A percentile compares a stretch with the other conserved stretches of the same genome.
Conservation (phyloP, 2,888 invertebrate genomes). For the Idaea dimidiata region DNA sequence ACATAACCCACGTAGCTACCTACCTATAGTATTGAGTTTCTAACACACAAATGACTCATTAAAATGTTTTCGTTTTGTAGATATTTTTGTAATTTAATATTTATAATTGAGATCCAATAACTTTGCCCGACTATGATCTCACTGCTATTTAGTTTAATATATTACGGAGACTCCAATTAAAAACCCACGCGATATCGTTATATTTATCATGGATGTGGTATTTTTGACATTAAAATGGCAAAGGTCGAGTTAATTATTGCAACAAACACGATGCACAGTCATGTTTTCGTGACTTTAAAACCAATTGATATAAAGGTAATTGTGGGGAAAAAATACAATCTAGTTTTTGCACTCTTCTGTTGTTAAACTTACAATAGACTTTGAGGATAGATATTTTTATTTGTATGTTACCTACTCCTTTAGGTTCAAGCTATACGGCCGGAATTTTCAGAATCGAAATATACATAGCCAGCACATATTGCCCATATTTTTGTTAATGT, state of each 20-base stretch:
- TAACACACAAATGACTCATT: not conserved
- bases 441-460: too few relatives aligned
- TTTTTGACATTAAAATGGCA: conserved; percentile 1
- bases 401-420: too few relatives aligned
- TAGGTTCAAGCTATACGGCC: too few relatives aligned
- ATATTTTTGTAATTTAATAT: not conserved
- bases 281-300: not conserved
- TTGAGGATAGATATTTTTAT: too few relatives aligned
- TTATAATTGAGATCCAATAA: not conserved
- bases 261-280: not conserved
- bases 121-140: not conserved
- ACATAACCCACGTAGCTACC: not conserved
- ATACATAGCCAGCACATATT: too few relatives aligned
- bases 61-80: not conserved
- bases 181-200: not conserved
- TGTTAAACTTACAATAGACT: too few relatives aligned
- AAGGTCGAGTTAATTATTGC: not conserved
- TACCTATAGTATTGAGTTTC: not conserved
- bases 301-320: not conserved
- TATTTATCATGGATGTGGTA: not conserved
- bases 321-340: not conserved
- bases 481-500: too few relatives aligned
- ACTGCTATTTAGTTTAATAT: not conserved
- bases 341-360: not conserved
- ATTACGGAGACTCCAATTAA: not conserved